These are phyloP conservation scores for Bovichtus variegatus DNA, from an alignment of 2,797 vertebrate genomes.

Conservation along the genomic window DNA sequence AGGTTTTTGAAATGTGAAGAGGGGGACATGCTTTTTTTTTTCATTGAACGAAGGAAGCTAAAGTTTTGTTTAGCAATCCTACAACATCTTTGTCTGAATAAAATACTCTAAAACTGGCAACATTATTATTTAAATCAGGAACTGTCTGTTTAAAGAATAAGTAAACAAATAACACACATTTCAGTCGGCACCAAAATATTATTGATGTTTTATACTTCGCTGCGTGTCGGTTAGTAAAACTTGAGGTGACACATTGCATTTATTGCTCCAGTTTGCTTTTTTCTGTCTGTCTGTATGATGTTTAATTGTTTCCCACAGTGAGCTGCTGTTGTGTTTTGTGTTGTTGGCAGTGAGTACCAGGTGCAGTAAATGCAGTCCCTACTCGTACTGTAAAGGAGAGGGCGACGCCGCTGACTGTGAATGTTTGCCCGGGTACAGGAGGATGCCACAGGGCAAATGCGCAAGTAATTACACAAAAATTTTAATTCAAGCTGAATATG, in stretches of 20 bases:
- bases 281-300: not conserved
- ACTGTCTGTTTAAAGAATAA: not conserved
- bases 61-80: not conserved
- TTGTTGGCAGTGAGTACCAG: constrained; percentile 81
- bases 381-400: constrained; percentile 84
- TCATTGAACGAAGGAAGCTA: not conserved
- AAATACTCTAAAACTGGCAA: not conserved
- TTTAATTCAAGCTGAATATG: not conserved
- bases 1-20: accelerated
- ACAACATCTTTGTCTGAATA: not conserved
- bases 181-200: not conserved
- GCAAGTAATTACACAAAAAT: constrained; percentile 68
- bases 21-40: not conserved
- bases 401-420: constrained; percentile 77
- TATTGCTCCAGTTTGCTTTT: not conserved
- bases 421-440: constrained; percentile 89
- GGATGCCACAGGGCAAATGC: constrained; percentile 60
- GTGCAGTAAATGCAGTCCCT: constrained; percentile 85
- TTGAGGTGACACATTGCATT: not conserved
- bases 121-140: not conserved
- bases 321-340: constrained; percentile 18
- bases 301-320: not conserved
- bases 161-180: not conserved
- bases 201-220: not conserved
- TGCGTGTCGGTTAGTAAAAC: not conserved